Evolutionary conservation across 2,797 vertebrate species (phyloP), one percentile per base, ranked within the genome.

Genomic region (Coregonus suidteri): DNA sequence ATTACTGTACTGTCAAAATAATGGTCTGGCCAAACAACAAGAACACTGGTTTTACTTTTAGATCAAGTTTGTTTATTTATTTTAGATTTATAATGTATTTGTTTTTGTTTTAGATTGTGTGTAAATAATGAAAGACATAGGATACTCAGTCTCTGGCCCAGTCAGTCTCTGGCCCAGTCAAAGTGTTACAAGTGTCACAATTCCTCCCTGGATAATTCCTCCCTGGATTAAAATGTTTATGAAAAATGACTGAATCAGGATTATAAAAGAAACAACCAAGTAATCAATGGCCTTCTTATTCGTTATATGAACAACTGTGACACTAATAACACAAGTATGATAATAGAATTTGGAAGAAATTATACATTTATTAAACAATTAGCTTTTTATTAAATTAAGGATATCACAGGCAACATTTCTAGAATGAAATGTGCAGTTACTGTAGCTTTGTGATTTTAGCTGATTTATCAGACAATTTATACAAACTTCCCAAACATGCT

Each of bases 41-140:
- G 34, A 73, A 71, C 14, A 3, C 11, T 54, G 11, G 3, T 18
- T 30, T 51, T 14, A 52, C 30, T 37, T 79, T 67, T 1, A 41
- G 16, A 70, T 75, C 14, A 81, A 74, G 53, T 47, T 56, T 16
- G 6, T 78, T 52, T 84, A 47, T 84, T 76, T 78, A 34, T 80
- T 85, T 83, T 84, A 4, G 86, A 84, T 86, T 79, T 71, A 80
- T 54, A 31, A 15, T 14, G 0, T 35, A 15, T 83, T 84, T 30
- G 74, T 79, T 77, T 14, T 68, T 54, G 56, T 76, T 79, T 51
- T 25, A 80, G 51, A 3, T 47, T 75, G 30, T 30, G 37, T 85
- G 75, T 86, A 79, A 82, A 87, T 84, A 85, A 56, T 37, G 25
- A 5, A 75, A 34, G 20, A 76, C 70, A 62, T 59, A n/a, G 56